Evolutionary conservation across 1,140 invertebrate genomes (phyloP), one percentile per base, ranked within the genome.

Genomic region (Drosophila arawakana): DNA sequence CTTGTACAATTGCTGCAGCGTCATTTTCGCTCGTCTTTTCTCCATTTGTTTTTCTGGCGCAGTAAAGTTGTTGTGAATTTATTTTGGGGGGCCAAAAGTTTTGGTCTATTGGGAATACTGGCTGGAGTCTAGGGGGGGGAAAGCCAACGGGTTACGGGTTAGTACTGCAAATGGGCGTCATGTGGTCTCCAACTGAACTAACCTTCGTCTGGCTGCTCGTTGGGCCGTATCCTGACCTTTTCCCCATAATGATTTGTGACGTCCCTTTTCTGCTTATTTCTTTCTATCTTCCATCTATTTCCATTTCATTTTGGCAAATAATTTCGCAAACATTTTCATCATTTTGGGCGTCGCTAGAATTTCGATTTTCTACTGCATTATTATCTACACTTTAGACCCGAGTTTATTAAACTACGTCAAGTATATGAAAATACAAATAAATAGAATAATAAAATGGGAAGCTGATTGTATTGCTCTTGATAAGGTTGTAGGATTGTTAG

Each of bases 31-130:
- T 58, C 18, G 35, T 35, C 35, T 66, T 6, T 62, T 46, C 15
- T 7, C 11, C 25, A 30, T 30, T 30, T 30, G 8, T 9, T 39
- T 39, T 59, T 75, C 69, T 71, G 72, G 59, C 67, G 78, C 76
- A 79, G 66, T 79, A 72, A 63, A 69, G 44, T 76, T 54, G 60
- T 46, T 52, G 55, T 57, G 49, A 70, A 77, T 73, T 83, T 83
- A 77, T 83, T 76, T 73, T 54, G 68, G 41, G 73, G 43, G 59
- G 47, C 60, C 41, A n/a, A 62, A 77, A 80, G 63, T 83, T 61
- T 76, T 47, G 47, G 68, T 55, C 73, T 75, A 75, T 75, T 71
- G 73, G 73, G 73, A 72, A 71, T 65, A 65, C 47, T 62, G 41
- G 11, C 18, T 13, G 50, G 15, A 55, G n/a, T 35, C 18, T 21